Conservation (phyloP, 1,140 invertebrate species). For the Bombyx mandarina region DNA sequence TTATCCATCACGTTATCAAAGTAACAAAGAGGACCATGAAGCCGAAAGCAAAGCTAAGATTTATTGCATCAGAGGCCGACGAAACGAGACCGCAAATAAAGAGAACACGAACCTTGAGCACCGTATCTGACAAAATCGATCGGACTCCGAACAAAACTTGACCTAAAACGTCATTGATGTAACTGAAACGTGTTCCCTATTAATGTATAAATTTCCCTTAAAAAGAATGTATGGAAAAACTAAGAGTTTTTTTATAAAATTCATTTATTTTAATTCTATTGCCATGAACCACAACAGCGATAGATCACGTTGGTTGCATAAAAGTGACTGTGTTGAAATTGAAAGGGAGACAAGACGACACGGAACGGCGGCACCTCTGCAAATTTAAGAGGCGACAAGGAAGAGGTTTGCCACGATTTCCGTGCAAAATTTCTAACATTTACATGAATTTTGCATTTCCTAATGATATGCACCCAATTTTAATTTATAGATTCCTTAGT, state of each 20-base stretch:
- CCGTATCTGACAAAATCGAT: slow-evolving; percentile 70
- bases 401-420: slow-evolving; percentile 28
- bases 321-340: slow-evolving; percentile 4
- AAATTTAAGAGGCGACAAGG: slow-evolving; percentile 19
- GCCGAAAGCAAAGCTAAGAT: slow-evolving; percentile 57
- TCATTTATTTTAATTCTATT: too few species aligned
- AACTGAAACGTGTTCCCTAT: slow-evolving; percentile 19
- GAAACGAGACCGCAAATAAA: slow-evolving; percentile 69
- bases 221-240: background rate
- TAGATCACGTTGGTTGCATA: slow-evolving; percentile 1
- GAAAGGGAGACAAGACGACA: background rate
- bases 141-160: slow-evolving; percentile 63
- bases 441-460: slow-evolving; percentile 3
- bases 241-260: too few species aligned
- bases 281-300: background rate
- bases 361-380: slow-evolving; percentile 1
- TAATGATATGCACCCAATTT: too few species aligned
- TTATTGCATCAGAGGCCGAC: slow-evolving; percentile 64
- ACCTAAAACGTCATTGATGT: slow-evolving; percentile 65
- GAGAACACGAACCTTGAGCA: slow-evolving; percentile 67
- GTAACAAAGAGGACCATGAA: slow-evolving; percentile 56
- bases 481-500: too few species aligned
- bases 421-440: slow-evolving; percentile 23
- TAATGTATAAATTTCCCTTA: background rate
- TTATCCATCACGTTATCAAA: slow-evolving; percentile 61